phyloP scores from a whole-genome alignment of 2,797 vertebrate species.

The Onychomys torridus region DNA sequence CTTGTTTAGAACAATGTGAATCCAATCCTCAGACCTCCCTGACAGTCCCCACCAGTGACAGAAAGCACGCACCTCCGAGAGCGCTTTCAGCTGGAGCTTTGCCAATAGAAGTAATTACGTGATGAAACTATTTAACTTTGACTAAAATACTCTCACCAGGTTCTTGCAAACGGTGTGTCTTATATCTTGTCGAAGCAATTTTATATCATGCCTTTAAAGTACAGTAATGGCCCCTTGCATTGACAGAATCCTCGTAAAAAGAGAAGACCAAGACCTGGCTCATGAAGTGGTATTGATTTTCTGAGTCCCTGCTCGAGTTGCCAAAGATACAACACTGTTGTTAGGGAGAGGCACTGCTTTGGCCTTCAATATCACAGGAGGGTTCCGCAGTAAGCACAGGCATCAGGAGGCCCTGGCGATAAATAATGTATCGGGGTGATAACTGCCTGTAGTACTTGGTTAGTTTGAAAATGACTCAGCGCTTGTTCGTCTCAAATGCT shows the following conservation, averaged over 20 bases:
- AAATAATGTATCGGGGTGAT: slow-evolving; percentile 90
- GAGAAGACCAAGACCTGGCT: slow-evolving; percentile 89
- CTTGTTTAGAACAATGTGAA: slow-evolving; percentile 85
- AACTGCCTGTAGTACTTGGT: slow-evolving; percentile 87
- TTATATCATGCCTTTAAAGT: slow-evolving; percentile 92
- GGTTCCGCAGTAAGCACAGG: slow-evolving; percentile 88
- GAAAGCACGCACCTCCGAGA: slow-evolving; percentile 80
- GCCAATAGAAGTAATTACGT: slow-evolving; percentile 90
- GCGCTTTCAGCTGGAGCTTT: slow-evolving; percentile 88
- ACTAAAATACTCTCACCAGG: slow-evolving; percentile 92
- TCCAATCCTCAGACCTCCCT: slow-evolving; percentile 79
- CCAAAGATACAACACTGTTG: slow-evolving; percentile 90
- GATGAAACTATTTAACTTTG: slow-evolving; percentile 92
- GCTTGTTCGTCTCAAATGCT: slow-evolving; percentile 77
- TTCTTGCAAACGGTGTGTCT: slow-evolving; percentile 90
- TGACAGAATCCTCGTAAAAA: slow-evolving; percentile 92
- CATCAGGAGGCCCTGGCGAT: slow-evolving; percentile 85
- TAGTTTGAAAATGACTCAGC: slow-evolving; percentile 88
- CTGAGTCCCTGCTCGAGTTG: slow-evolving; percentile 88
- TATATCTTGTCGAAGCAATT: slow-evolving; percentile 91
- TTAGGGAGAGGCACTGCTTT: slow-evolving; percentile 88
- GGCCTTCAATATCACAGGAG: slow-evolving; percentile 90
- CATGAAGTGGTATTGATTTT: slow-evolving; percentile 92
- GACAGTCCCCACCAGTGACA: slow-evolving; percentile 76
- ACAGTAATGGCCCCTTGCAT: slow-evolving; percentile 92